Percentiles rank a stretch among this genome's conserved stretches.
These are phyloP conservation scores for Heliothis subflexa DNA, from an alignment of 1,140 invertebrate genomes.

Conservation along the genomic window DNA sequence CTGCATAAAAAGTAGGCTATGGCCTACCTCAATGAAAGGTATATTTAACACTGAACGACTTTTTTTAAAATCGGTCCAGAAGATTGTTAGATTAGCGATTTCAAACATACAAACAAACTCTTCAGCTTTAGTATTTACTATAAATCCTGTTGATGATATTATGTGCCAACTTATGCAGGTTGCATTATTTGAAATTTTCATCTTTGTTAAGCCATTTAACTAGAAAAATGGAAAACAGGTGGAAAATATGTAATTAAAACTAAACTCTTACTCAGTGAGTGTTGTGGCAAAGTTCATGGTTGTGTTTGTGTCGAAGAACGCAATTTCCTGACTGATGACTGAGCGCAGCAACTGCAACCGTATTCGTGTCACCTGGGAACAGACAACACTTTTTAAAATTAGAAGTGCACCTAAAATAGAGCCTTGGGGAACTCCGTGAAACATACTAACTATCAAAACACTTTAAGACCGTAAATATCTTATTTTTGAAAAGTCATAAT, in stretches of 20 bases:
- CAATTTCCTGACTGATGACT: conserved; percentile 94
- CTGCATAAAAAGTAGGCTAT: no score
- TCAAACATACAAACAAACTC: no score
- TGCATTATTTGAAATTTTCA: no score
- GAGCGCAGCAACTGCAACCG: conserved; percentile 90
- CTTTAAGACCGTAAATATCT: no score
- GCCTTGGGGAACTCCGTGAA: neutral
- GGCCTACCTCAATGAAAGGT: no score
- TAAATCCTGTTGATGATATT: no score
- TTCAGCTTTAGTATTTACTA: no score
- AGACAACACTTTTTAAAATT: neutral
- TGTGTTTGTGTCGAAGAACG: conserved; percentile 95
- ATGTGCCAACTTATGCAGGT: no score
- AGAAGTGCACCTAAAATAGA: neutral
- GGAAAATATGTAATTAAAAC: neutral
- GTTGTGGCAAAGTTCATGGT: conserved; percentile 95
- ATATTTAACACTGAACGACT: no score
- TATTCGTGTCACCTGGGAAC: conserved; percentile 89
- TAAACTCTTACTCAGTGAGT: conserved; percentile 92
- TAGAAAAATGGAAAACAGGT: neutral
- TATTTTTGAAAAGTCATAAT: neutral
- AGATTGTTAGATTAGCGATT: no score
- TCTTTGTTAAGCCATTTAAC: neutral
- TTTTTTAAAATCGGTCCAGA: no score
- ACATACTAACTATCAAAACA: no score